Evolutionary conservation across 1,140 invertebrate species (phyloP), one percentile per base, ranked within the genome.

Genomic region (Drosophila lacertosa): DNA sequence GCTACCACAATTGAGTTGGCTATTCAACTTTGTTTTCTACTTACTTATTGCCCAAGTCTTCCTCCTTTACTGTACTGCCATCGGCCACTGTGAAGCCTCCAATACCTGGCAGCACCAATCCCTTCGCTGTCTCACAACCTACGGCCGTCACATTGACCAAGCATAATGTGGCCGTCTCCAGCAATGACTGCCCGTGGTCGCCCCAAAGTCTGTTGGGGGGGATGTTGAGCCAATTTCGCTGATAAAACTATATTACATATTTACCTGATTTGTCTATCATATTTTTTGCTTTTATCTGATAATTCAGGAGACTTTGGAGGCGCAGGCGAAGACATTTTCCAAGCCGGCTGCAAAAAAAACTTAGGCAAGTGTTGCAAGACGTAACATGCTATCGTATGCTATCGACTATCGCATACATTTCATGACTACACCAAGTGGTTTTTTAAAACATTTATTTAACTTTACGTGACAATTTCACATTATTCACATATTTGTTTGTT

Each of bases 11-110:
- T 35, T 22, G n/a, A 15, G 15, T 9, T 9, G 3, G 10, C 13
- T 33, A 13, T 5, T 51, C 53, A 7, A 7, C 26, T 22, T 0
- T 18, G 16, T 13, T 29, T 3, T 39, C 0, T 18, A 91, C 92
- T 92, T 94, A 97, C 96, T 99, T 99, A 77, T 95, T 96, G 20
- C 97, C 98, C 67, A 98, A 94, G 92, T 99, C 98, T 92, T 98
- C 97, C 64, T 97, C 96, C 18, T 94, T 95, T 1, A 97, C 94
- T 82, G 95, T 96, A 80, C 95, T 94, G 11, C 96, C 96, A 94
- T 99, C 99, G 6, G 99, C 95, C 77, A 99, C 97, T 0, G 98
- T 99, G 76, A 99, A 98, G n/a, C 96, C 95, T 60, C 98, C 98
- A 82, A 99, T 96, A 10, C 98, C 98, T 54, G 98, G 98, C 26